Base-by-base conservation (phyloP, 1,140 invertebrate species). In the Drosophila mayri region DNA sequence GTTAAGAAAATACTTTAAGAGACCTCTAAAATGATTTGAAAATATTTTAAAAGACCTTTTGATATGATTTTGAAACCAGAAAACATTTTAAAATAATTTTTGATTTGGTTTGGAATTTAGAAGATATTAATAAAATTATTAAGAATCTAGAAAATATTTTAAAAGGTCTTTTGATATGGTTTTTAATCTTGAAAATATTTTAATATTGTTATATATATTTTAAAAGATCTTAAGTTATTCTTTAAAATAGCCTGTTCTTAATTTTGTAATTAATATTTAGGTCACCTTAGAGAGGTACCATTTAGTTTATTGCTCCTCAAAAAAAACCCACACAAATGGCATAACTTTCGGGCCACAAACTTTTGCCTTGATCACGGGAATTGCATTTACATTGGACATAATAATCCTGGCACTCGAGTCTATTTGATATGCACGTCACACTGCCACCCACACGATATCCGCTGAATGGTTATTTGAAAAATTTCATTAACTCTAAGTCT, bases 401-500 rank as follows among this genome's bases (percentile, higher is more conserved):
- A 67, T 67, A 52, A 32, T 35, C 43, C 38, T 28, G 16, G 3
- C 49, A 32, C 41, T 47, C 9, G 4, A 35, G 41, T 32, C 64
- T 47, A 35, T 60, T 72, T 49, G 50, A 22, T 50, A 72, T 72
- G 52, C 66, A 49, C 25, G 37, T 50, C 68, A 72, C 68, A 72
- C 30, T 14, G 20, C n/a, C 50, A 11, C 59, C 41, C 65, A 49
- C 64, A 32, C 28, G 40, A 40, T 37, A 72, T 37, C 44, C n/a
- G 12, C 25, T 35, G 28, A 50, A 60, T 37, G 43, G 47, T 59
- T 71, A 72, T 72, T 72, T 71, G 28, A 72, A 59, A 59, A 71
- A 72, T 60, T 59, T 71, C 50, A 72, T 72, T 71, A 71, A 71
- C 65, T 71, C 35, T 18, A 28, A 71, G 66, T 71, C 66, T 71